A percentile compares a stretch with the other conserved stretches of the same genome.
Evolutionary conservation across 2,888 invertebrate species (phyloP).

Genomic region (Ichneumon xanthorius): DNA sequence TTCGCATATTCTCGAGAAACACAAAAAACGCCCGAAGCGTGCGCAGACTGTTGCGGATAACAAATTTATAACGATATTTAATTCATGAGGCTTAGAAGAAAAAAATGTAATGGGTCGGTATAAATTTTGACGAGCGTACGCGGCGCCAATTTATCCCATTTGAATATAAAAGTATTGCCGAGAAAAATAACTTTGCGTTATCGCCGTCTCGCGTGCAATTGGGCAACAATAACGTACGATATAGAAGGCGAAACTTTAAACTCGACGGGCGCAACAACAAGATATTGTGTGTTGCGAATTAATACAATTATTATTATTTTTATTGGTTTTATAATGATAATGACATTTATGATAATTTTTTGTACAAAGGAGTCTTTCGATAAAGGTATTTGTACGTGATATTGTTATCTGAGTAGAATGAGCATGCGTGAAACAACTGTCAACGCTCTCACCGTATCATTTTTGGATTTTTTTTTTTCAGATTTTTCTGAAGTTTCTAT

Average conservation of each 20-base stretch:
- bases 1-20: not conserved
- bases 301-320: not conserved
- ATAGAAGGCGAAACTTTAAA: too few species aligned
- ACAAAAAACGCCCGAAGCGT: not conserved
- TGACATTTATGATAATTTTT: not conserved
- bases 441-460: too few species aligned
- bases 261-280: not conserved
- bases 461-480: too few species aligned
- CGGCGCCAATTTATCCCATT: not conserved
- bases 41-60: not conserved
- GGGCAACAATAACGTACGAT: too few species aligned
- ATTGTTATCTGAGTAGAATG: not conserved
- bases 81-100: not conserved
- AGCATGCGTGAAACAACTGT: not conserved
- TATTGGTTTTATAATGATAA: not conserved
- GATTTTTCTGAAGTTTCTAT: too few species aligned
- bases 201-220: too few species aligned
- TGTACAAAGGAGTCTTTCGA: too few species aligned
- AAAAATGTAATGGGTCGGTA: not conserved
- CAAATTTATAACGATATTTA: constrained; percentile 7
- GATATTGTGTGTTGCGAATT: not conserved
- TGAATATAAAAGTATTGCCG: too few species aligned
- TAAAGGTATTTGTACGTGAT: too few species aligned
- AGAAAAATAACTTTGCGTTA: too few species aligned
- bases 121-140: not conserved